Evolutionary conservation across 2,888 invertebrate species (phyloP).

Genomic region (Melangyna quadrimaculata): DNA sequence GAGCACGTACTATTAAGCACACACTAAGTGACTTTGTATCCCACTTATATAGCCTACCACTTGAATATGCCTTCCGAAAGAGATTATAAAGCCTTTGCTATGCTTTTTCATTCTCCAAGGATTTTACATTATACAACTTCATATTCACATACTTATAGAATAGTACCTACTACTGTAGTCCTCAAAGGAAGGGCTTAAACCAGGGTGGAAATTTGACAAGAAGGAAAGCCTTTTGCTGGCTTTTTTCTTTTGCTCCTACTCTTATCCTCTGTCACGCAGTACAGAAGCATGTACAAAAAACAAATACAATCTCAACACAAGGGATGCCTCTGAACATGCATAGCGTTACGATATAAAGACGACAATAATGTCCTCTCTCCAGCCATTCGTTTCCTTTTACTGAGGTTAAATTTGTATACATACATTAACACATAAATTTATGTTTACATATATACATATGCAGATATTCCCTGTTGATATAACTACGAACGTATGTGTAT

Average conservation of each 20-base stretch:
- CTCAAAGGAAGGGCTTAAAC: conserved; percentile 17
- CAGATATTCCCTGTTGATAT: not conserved
- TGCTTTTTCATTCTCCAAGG: conserved; percentile 18
- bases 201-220: conserved; percentile 16
- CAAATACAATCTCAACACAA: conserved; percentile 40
- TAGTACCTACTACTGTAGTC: not conserved
- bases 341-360: conserved; percentile 31
- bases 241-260: conserved; percentile 22
- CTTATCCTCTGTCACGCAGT: conserved; percentile 41
- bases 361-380: conserved; percentile 58
- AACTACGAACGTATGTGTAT: not conserved
- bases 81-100: conserved; percentile 63
- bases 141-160: no score
- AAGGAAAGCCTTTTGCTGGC: conserved; percentile 37
- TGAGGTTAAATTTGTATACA: conserved; percentile 9
- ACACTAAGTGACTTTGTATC: conserved; percentile 72
- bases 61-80: conserved; percentile 67
- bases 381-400: conserved; percentile 56
- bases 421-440: no score
- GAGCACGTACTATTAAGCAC: conserved; percentile 68
- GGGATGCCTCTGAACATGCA: conserved; percentile 62
- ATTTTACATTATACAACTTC: not conserved
- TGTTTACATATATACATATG: not conserved
- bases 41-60: conserved; percentile 67
- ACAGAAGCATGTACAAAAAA: conserved; percentile 1